Evolutionary conservation across 2,797 vertebrate species (phyloP).

Genomic region (Notoglanidium macrostoma): DNA sequence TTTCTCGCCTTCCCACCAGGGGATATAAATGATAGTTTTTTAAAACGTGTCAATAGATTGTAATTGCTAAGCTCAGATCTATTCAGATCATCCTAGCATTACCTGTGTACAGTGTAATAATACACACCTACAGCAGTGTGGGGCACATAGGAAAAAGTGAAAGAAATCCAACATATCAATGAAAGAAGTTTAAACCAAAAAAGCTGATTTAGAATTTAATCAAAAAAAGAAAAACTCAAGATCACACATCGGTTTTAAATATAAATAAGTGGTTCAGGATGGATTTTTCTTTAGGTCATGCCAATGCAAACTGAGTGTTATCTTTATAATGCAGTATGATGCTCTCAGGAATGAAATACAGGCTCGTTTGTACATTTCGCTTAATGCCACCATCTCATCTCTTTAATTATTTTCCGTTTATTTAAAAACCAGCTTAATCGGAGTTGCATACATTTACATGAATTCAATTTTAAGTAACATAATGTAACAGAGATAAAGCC

Average conservation of each 20-base stretch:
- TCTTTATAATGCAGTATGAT: background rate
- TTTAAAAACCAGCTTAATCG: too few species aligned
- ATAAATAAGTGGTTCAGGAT: background rate
- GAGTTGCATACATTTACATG: background rate
- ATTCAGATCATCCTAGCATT: constrained; percentile 2
- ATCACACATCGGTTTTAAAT: background rate
- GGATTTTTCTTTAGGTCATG: background rate
- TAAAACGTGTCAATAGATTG: constrained; percentile 1
- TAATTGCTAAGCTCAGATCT: background rate
- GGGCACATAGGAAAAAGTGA: background rate
- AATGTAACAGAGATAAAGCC: background rate
- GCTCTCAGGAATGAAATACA: background rate
- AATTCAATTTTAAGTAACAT: too few species aligned
- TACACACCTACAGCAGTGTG: background rate
- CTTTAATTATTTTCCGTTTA: background rate
- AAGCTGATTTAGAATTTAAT: background rate
- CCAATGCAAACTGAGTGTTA: background rate
- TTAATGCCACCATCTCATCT: background rate
- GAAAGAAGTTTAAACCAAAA: background rate
- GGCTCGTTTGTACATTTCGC: background rate
- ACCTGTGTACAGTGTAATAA: too few species aligned
- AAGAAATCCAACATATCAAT: background rate
- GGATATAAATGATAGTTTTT: background rate
- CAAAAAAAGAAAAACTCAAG: background rate
- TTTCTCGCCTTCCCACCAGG: constrained; percentile 37